Base-by-base conservation (phyloP, 2,888 invertebrate species). In the Colletes collaris region DNA sequence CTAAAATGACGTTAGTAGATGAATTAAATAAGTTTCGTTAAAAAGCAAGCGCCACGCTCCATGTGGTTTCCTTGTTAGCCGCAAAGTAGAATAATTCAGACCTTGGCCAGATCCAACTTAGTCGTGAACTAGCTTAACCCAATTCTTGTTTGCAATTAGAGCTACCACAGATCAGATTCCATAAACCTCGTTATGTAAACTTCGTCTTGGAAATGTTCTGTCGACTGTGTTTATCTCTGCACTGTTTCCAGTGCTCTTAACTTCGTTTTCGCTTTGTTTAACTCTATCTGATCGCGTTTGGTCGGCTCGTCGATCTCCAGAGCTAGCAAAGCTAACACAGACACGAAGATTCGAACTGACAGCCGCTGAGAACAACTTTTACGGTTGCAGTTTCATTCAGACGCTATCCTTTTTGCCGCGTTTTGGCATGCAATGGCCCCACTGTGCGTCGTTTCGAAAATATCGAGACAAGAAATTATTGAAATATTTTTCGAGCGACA, bases 241-340 rank as follows among this genome's bases (percentile, higher is more conserved):
- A n/a, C 49, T 40, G 49, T 19, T 44, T 13, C 7, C 19, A 19
- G 50, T 27, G 44, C 65, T 72, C 65, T 72, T 58, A 65, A 59
- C 44, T 73, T 64, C n/a, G n/a, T 27, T 56, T 50, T 11, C 40
- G 35, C 55, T 62, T 49, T 40, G 60, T 49, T 46, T 49, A n/a
- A n/a, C 13, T 10, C 65, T 76, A 59, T 64, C 49, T 60, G 49
- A 72, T 60, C 46, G 44, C 53, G 16, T 72, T 76, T 65, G 27
- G 27, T 55, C 65, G 73, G 65, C 16, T 62, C 66, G 46, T 66
- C 62, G 76, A 76, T 62, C 16, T 16, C 13, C 2, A 16, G 16
- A 10, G 2, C 53, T 8, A 10, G 11, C 37, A 37, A 56, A 10
- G 4, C 59, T 5, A 16, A 10, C 19, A n/a, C 19, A 62, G 44